Evolutionary conservation across 1,140 invertebrate genomes (phyloP).

Genomic region (Drosophila eugracilis): DNA sequence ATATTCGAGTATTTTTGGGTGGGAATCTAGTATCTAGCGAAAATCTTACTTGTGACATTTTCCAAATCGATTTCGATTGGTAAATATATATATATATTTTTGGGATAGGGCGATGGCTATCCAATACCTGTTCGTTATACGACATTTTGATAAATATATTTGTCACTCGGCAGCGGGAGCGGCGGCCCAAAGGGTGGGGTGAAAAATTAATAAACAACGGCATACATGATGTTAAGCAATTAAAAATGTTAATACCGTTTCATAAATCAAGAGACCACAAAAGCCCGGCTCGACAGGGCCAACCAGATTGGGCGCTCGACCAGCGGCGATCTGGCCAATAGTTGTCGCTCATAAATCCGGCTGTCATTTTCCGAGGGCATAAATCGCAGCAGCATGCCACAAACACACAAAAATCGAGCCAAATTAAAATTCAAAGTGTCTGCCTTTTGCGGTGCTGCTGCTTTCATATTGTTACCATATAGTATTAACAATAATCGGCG

Average conservation of each 20-base stretch:
- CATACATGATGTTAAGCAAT: slow-evolving; percentile 84
- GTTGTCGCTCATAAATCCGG: slow-evolving; percentile 78
- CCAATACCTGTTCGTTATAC: slow-evolving; percentile 61
- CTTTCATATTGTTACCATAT: slow-evolving; percentile 10
- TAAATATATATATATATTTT: slow-evolving; percentile 56
- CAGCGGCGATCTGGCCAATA: slow-evolving; percentile 68
- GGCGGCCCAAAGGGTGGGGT: slow-evolving; percentile 37
- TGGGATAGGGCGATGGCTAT: slow-evolving; percentile 23
- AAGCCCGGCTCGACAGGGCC: slow-evolving; percentile 55
- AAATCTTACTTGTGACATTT: slow-evolving; percentile 35
- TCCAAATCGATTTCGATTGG: slow-evolving; percentile 37
- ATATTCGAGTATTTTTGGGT: slow-evolving; percentile 14
- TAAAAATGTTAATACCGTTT: slow-evolving; percentile 84
- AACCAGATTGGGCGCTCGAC: slow-evolving; percentile 74
- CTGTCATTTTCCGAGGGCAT: slow-evolving; percentile 62
- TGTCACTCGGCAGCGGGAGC: slow-evolving; percentile 63
- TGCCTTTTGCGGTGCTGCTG: slow-evolving; percentile 19
- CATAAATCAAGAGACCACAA: slow-evolving; percentile 80
- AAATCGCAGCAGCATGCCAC: slow-evolving; percentile 53
- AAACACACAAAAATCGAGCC: slow-evolving; percentile 35
- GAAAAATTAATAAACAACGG: slow-evolving; percentile 84
- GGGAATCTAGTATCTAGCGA: slow-evolving; percentile 22
- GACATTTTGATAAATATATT: slow-evolving; percentile 82
- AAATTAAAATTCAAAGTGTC: slow-evolving; percentile 75
- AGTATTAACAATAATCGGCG: slow-evolving; percentile 59